Evolutionary conservation across 2,797 vertebrate genomes (phyloP).

Genomic region (Diplodus puntazzo): DNA sequence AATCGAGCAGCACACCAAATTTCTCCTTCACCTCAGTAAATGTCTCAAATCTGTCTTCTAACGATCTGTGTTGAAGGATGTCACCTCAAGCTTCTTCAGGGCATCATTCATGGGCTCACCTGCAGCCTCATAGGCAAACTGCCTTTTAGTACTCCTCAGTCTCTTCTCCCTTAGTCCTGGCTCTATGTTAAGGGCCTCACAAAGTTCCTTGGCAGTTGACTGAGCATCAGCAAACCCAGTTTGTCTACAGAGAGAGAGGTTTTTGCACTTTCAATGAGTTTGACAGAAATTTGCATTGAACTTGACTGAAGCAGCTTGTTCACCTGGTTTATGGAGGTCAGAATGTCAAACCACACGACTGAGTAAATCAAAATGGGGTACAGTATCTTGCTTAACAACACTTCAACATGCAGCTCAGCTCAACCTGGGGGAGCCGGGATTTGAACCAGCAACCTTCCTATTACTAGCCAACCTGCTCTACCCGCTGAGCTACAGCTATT

Average conservation of each 20-base stretch:
- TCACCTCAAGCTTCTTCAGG: background rate
- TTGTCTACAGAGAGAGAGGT: background rate
- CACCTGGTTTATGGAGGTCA: background rate
- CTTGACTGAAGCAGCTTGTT: conserved; percentile 1
- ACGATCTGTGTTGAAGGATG: background rate
- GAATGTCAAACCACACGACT: background rate
- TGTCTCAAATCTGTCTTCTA: conserved; percentile 11
- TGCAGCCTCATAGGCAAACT: too few relatives aligned
- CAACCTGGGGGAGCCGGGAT: too few relatives aligned
- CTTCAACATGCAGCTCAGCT: too few relatives aligned
- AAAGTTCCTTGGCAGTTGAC: conserved; percentile 11
- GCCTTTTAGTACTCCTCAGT: too few relatives aligned
- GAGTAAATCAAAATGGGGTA: background rate
- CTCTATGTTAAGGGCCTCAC: background rate
- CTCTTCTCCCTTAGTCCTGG: too few relatives aligned
- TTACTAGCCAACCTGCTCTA: too few relatives aligned
- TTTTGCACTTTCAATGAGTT: background rate
- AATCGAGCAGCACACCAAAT: background rate
- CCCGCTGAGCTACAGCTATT: background rate
- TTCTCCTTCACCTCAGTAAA: background rate
- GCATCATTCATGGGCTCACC: background rate
- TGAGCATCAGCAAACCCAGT: background rate
- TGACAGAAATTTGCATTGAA: conserved; percentile 16
- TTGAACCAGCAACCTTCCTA: too few relatives aligned
- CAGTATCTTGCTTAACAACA: too few relatives aligned